A percentile compares a stretch with the other conserved stretches of the same genome.
Conservation (phyloP, 2,797 vertebrate genomes). For the Anabacerthia variegaticeps region DNA sequence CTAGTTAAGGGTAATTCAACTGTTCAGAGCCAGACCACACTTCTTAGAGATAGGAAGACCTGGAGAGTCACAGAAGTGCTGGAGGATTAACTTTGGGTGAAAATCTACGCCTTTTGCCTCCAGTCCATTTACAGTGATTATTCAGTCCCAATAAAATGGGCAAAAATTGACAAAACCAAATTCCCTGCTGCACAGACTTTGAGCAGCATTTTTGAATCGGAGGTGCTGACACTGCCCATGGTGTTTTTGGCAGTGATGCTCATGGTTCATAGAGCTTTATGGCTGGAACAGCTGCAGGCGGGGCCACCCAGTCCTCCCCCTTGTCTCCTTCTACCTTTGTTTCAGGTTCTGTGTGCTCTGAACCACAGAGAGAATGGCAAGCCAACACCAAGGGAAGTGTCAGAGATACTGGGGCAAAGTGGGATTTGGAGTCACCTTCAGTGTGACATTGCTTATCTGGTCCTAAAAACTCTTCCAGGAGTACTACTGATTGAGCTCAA, state of each 20-base stretch:
- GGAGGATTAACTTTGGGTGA: fast-evolving
- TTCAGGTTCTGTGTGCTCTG: neutral
- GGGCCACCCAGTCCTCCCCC: neutral
- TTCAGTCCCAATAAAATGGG: neutral
- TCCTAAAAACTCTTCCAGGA: neutral
- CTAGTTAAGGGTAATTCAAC: neutral
- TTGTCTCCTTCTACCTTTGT: neutral
- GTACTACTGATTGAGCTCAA: neutral
- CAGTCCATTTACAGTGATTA: neutral
- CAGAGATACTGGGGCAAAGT: neutral
- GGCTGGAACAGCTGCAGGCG: neutral
- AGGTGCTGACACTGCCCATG: neutral
- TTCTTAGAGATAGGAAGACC: neutral
- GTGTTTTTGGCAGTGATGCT: neutral
- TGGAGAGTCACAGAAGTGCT: neutral
- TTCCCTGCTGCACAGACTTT: neutral
- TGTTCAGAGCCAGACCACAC: neutral
- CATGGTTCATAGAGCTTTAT: neutral
- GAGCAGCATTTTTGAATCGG: neutral
- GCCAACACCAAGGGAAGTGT: neutral
- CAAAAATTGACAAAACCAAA: neutral
- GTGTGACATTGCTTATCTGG: neutral
- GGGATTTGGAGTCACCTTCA: neutral
- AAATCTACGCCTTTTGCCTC: neutral
- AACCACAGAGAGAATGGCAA: neutral